Conservation (phyloP, 2,888 invertebrate species). For the Chelonus formosanus region DNA sequence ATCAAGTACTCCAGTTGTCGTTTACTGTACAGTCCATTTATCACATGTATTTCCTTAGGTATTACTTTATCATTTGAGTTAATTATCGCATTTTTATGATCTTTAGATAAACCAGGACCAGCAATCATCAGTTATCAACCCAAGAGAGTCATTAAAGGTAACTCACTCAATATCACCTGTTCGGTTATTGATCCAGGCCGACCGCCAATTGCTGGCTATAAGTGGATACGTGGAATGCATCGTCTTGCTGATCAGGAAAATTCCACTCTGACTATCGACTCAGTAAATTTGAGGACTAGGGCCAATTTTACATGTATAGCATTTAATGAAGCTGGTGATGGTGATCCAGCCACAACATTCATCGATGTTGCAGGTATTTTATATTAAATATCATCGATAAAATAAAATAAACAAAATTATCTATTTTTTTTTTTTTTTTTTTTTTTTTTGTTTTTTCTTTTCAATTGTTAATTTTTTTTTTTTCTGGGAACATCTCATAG, state of each 20-base stretch:
- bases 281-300: constrained; percentile 84
- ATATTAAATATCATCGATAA: constrained; percentile 11
- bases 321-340: constrained; percentile 84
- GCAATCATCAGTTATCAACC: constrained; percentile 80
- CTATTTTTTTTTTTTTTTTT: constrained; percentile 52
- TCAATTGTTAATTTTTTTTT: not conserved
- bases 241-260: constrained; percentile 79
- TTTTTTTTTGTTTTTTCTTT: constrained; percentile 69
- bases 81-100: not conserved
- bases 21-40: constrained; percentile 73
- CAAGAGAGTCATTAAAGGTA: constrained; percentile 81
- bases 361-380: constrained; percentile 75
- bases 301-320: constrained; percentile 92
- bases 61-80: not conserved
- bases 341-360: constrained; percentile 73
- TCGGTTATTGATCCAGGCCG: constrained; percentile 83
- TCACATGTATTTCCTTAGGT: not conserved
- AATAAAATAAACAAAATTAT: not conserved
- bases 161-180: constrained; percentile 84
- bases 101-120: constrained; percentile 83
- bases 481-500: constrained; percentile 62
- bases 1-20: constrained; percentile 79
- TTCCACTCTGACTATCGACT: constrained; percentile 81
- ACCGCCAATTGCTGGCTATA: constrained; percentile 78
- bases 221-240: constrained; percentile 83